phyloP scores from a whole-genome alignment of 2,797 vertebrate genomes.

The Dromococcyx pavoninus region DNA sequence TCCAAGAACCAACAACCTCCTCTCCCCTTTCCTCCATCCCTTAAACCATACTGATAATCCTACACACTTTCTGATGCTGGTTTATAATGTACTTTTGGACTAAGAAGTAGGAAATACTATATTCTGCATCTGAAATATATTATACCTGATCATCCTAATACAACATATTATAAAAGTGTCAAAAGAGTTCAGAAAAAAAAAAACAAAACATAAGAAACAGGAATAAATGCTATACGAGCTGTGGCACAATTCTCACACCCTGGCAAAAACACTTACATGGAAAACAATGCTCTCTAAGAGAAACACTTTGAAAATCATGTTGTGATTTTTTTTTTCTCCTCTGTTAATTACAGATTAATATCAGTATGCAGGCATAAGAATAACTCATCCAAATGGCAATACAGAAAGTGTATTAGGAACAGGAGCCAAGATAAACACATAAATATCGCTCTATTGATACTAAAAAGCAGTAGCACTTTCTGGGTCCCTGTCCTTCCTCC shows the following conservation, averaged over 20 bases:
- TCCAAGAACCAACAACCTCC: background rate
- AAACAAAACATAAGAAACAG: fast-evolving
- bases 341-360: background rate
- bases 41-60: background rate
- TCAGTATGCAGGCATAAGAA: background rate
- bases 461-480: background rate
- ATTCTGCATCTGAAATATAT: background rate
- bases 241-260: background rate
- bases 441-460: fast-evolving
- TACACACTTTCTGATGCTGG: background rate
- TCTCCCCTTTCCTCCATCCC: background rate
- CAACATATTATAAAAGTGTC: background rate
- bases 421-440: background rate
- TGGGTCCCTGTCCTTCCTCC: background rate
- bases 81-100: background rate
- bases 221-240: background rate
- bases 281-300: background rate
- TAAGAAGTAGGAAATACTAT: background rate
- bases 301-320: background rate
- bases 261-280: background rate
- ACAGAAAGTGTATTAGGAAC: background rate
- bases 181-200: background rate
- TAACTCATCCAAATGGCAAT: background rate
- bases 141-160: background rate
- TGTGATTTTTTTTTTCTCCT: background rate